Conservation (phyloP, 2,113 vertebrate species). For the Hypomesus transpacificus region DNA sequence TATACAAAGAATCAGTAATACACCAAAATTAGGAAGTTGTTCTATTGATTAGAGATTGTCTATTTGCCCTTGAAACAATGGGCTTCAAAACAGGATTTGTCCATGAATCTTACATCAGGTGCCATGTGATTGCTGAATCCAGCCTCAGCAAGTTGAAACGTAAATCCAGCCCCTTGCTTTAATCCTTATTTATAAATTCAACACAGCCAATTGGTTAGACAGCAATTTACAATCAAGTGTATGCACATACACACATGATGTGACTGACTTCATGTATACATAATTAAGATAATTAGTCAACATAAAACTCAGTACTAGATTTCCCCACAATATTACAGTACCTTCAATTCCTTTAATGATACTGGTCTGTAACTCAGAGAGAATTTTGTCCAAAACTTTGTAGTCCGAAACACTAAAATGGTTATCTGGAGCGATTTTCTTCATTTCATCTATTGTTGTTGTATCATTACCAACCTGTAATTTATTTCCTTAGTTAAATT, state of each 20-base stretch:
- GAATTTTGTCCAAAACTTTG: conserved; percentile 59
- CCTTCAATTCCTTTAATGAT: conserved; percentile 70
- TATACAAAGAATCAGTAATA: no score
- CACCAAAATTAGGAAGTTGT: no score
- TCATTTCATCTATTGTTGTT: conserved; percentile 55
- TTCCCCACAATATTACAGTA: conserved; percentile 24
- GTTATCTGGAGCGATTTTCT: conserved; percentile 67
- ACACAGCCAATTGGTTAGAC: conserved; percentile 2
- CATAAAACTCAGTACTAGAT: neutral
- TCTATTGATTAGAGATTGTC: no score
- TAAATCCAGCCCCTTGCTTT: conserved; percentile 59
- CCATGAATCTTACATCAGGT: conserved; percentile 56
- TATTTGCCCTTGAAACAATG: no score
- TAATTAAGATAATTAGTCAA: no score
- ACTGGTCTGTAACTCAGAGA: conserved; percentile 61
- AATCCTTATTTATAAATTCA: conserved; percentile 54
- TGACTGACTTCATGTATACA: no score
- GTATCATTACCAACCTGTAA: conserved; percentile 66
- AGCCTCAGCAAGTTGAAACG: conserved; percentile 70
- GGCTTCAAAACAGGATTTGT: neutral
- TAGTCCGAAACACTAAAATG: conserved; percentile 73
- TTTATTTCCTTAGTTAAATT: neutral
- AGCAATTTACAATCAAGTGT: neutral
- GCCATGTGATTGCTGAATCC: conserved; percentile 72
- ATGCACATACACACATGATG: neutral